phyloP scores from a whole-genome alignment of 2,113 vertebrate genomes.

The Perca schrenkii region DNA sequence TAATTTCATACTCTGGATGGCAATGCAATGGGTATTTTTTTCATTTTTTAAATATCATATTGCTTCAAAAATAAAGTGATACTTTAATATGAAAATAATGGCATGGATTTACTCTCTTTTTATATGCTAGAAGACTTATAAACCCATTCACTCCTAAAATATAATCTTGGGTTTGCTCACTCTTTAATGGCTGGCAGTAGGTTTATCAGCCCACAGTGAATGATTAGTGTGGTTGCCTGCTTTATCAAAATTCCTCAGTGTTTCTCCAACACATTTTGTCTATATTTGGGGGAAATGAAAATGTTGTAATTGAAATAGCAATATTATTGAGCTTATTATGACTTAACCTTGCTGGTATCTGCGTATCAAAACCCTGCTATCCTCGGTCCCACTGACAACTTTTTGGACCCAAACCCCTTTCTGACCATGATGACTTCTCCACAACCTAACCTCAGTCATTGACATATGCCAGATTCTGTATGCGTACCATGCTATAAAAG shows the following conservation, averaged over 20 bases:
- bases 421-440: conserved; percentile 66
- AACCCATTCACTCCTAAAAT: conserved; percentile 28
- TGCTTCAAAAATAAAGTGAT: neutral
- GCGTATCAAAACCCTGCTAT: conserved; percentile 60
- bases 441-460: conserved; percentile 51
- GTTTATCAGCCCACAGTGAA: conserved; percentile 45
- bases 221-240: conserved; percentile 28
- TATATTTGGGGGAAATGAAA: conserved; percentile 69
- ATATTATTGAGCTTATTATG: conserved; percentile 56
- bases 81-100: neutral
- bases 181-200: conserved; percentile 26
- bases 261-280: conserved; percentile 50
- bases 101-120: neutral
- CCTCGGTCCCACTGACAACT: conserved; percentile 50
- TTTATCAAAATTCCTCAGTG: conserved; percentile 58
- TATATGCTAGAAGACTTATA: neutral
- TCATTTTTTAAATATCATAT: neutral
- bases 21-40: neutral
- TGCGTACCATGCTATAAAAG: conserved; percentile 71
- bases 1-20: neutral
- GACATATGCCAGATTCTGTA: conserved; percentile 63
- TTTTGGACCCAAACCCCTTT: conserved; percentile 47
- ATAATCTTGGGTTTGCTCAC: neutral
- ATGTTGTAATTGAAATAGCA: conserved; percentile 56
- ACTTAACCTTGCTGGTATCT: conserved; percentile 68